Evolutionary conservation across 2,888 invertebrate species (phyloP), one percentile per base, ranked within the genome.

Genomic region (Andrena bucephala): DNA sequence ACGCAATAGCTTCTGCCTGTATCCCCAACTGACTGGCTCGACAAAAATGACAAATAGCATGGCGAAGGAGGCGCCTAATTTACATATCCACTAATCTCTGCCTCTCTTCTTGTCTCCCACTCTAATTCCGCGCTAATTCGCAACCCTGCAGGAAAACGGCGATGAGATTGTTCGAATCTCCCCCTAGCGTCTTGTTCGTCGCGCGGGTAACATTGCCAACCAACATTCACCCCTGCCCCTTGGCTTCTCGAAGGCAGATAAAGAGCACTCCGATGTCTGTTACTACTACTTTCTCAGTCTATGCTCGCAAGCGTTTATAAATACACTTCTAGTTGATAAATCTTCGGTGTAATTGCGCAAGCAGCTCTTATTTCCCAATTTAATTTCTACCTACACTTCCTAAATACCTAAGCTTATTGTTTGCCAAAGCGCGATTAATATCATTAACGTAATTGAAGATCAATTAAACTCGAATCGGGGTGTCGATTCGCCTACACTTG

Each of bases 391-490:
- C 57, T 1, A 8, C 57, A 2, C 10, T 33, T 31, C 16, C 60
- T 8, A 20, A 57, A 10, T 8, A 10, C 7, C 24, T 33, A 5
- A 68, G 36, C 29, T 29, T n/a, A 8, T 27, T n/a, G 33, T 69
- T 16, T 27, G 68, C 65, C 73, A 60, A 71, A 65, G 52, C 48
- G 70, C 60, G 73, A 86, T 83, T 83, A 79, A 79, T 80, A 72
- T 76, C 63, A 85, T 86, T 79, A 81, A 84, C 80, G 67, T 68
- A 82, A 85, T 71, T 29, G 77, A 29, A 72, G 67, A 71, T 60
- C 60, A 67, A 91, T 92, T 92, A 92, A 93, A 93, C 89, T 92
- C 84, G 87, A 90, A 91, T 92, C 90, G 91, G 88, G 87, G 86
- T 85, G 89, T 72, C 85, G 70, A 85, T 72, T 83, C 83, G 77